Base-by-base conservation (phyloP, 2,888 invertebrate genomes). In the Cataglyphis livida region DNA sequence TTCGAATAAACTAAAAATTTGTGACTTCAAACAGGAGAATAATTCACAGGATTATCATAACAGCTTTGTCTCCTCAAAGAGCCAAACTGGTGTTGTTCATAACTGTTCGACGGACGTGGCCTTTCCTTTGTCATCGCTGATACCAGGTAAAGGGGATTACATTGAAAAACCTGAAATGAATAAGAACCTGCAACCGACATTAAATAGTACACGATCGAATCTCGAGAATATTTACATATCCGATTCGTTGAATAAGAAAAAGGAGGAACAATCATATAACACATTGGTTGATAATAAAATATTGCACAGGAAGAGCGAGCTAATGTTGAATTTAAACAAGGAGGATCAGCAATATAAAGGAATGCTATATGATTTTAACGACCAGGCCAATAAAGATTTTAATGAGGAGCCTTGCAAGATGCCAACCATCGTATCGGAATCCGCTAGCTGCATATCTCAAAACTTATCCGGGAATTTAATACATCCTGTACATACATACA, bases 101-200 rank as follows among this genome's bases (percentile, higher is more conserved):
- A 21, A 68, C 21, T 6, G 6, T 3, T 57, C 41, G 7, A 66
- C 15, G 21, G 41, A 44, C 10, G 4, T 59, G 21, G 7, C 12
- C 0, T 75, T 64, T n/a, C 41, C 41, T 57, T n/a, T 44, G 0
- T 5, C 68, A 10, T 59, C 38, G 3, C 7, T 32, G 32, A 32
- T 32, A 32, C 32, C 44, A 44, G 35, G 44, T 9, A 68, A 41
- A 54, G 44, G 25, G 3, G 61, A 81, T 18, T 59, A 32, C 65
- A 70, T 21, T 12, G 2, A 32, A 38, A 81, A 73, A 0, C 44
- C 35, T 12, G 78, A 83, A 35, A 35, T 59, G 4, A 59, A 7
- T 12, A 82, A 41, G 44, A 82, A 71, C 28, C 12, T 59, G 32
- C 73, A 83, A 73, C 71, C 57, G 2, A n/a, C 2, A 25, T 28